Evolutionary conservation across 2,797 vertebrate species (phyloP).

Genomic region (Scolopax bukidnonensis): DNA sequence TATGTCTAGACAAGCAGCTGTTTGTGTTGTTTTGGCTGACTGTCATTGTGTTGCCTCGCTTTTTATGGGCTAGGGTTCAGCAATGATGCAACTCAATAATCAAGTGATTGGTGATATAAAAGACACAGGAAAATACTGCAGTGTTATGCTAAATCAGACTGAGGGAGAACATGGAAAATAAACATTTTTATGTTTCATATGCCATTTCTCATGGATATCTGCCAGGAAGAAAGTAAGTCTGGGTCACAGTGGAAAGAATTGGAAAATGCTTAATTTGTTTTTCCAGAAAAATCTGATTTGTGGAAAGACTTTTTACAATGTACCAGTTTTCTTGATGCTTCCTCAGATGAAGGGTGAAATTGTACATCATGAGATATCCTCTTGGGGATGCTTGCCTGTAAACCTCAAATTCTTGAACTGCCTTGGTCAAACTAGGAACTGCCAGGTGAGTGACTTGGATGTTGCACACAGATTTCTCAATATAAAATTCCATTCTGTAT

Average conservation of each 20-base stretch:
- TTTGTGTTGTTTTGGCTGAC: conserved; percentile 45
- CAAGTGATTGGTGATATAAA: conserved; percentile 44
- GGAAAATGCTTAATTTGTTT: not conserved
- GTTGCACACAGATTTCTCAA: not conserved
- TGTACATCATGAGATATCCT: not conserved
- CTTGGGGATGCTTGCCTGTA: not conserved
- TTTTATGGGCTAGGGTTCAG: conserved; percentile 39
- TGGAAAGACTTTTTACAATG: not conserved
- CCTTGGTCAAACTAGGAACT: not conserved
- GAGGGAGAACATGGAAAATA: conserved; percentile 1
- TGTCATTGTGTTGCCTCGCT: conserved; percentile 15
- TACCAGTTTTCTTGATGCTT: not conserved
- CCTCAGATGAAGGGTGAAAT: not conserved
- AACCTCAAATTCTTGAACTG: not conserved
- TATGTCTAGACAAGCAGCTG: conserved; percentile 57
- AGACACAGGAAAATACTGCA: not conserved
- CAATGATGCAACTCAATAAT: conserved; percentile 47
- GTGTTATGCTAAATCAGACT: conserved; percentile 26
- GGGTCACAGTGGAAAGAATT: not conserved
- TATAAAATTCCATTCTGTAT: not conserved
- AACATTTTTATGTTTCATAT: conserved; percentile 2
- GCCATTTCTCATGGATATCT: not conserved
- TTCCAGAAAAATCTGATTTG: not conserved
- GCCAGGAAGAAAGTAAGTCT: not conserved
- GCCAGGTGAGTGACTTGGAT: not conserved